Base-by-base conservation (phyloP, 2,888 invertebrate species). In the Heliconius ismenius region DNA sequence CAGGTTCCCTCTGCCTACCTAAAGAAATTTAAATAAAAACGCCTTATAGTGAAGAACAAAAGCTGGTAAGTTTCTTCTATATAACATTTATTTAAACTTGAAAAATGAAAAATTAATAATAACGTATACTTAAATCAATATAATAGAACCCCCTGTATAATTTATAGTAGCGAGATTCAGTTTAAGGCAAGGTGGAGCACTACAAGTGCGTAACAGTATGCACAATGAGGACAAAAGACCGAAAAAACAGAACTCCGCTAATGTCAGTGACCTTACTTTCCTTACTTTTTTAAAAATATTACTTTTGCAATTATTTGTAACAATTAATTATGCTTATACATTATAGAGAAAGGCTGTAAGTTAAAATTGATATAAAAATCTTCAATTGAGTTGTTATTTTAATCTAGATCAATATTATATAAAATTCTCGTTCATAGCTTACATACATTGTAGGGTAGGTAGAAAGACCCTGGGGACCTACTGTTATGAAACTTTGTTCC, bases 191-290 rank as follows among this genome's bases (percentile, higher is more conserved):
- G 88, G 90, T 90, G 88, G 83, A 84, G 81, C 81, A 74, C 81
- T 85, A 90, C 92, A 92, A 93, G 92, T 92, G 91, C 85, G 82
- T 86, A 84, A 91, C 89, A 90, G 91, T 86, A 84, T 83, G 80
- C 81, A 89, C 85, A 91, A 90, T 86, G 84, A 75, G 83, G 79
- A 89, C 88, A 89, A 90, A 85, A 86, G 81, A 81, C 83, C 82
- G 83, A 87, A 90, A 89, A 87, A 88, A 86, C 84, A 82, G 84
- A 81, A 81, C 86, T 84, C 82, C 87, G 74, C 68, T 81, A 80
- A 85, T 89, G 90, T 88, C 88, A 84, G 81, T 84, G 88, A 90
- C 89, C 91, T 85, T 73, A 32, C 26, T 43, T 43, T 15, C 43
- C 15, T 15, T 43, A 15, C 15, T 43, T 49, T 62, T 69, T 63